Conservation (phyloP, 2,797 vertebrate species). For the Denticeps clupeoides region DNA sequence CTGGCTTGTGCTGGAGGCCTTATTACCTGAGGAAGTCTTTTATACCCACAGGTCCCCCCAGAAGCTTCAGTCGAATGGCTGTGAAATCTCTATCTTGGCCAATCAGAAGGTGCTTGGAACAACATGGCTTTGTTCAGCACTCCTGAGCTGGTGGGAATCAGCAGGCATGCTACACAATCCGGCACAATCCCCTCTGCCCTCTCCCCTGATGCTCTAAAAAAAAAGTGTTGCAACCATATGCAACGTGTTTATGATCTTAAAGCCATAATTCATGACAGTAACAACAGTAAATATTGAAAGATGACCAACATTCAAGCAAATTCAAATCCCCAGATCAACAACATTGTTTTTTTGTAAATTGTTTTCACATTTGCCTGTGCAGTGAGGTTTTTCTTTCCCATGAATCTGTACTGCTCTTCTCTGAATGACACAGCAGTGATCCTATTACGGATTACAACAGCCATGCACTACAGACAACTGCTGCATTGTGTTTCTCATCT, state of each 20-base stretch:
- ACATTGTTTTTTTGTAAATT: too few relatives aligned
- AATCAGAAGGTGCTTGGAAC: slow-evolving; percentile 48
- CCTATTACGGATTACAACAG: background rate
- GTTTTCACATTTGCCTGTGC: too few relatives aligned
- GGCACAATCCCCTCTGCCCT: slow-evolving; percentile 42
- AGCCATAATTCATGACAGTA: too few relatives aligned
- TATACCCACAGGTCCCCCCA: slow-evolving; percentile 39
- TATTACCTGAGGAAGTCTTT: slow-evolving; percentile 36
- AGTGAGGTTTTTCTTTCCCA: background rate
- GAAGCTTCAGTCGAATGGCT: slow-evolving; percentile 13
- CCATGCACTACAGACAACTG: background rate
- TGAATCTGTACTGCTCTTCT: background rate
- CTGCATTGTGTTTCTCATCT: background rate
- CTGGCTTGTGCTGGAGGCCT: slow-evolving; percentile 19
- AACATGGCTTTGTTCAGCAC: slow-evolving; percentile 59
- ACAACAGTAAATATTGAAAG: too few relatives aligned
- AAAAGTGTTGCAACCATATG: slow-evolving; percentile 19
- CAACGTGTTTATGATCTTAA: too few relatives aligned
- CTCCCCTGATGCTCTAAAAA: slow-evolving; percentile 28
- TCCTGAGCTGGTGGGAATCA: slow-evolving; percentile 34
- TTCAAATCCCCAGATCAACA: too few relatives aligned
- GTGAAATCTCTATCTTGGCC: slow-evolving; percentile 31
- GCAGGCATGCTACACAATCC: too few relatives aligned
- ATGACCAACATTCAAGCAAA: too few relatives aligned
- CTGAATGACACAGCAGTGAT: background rate